A percentile compares a stretch with the other conserved stretches of the same genome.
These are phyloP conservation scores for Conger conger DNA, from an alignment of 2,113 vertebrate species.

Conservation along the genomic window DNA sequence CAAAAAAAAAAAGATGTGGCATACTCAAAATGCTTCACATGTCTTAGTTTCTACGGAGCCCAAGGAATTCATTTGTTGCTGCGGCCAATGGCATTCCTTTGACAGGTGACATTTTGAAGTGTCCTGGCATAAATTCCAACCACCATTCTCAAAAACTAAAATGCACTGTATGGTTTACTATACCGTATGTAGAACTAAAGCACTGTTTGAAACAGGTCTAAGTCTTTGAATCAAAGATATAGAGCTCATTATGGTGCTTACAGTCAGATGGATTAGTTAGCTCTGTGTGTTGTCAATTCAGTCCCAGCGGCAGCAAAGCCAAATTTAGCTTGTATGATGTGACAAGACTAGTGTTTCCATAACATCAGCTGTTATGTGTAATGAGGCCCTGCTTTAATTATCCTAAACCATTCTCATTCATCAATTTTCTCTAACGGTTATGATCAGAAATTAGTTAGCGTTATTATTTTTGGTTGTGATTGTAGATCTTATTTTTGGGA, in stretches of 20 bases:
- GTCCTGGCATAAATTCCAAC: not conserved
- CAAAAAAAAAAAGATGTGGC: constrained; percentile 36
- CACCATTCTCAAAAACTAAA: not conserved
- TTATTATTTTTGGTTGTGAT: not conserved
- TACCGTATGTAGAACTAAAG: not conserved
- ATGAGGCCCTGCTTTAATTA: not conserved
- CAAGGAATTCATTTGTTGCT: constrained; percentile 42
- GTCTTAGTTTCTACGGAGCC: constrained; percentile 33
- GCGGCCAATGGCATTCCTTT: constrained; percentile 23
- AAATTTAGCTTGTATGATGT: constrained; percentile 4
- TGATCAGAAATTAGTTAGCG: not conserved
- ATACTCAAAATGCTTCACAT: constrained; percentile 40
- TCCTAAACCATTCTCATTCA: not conserved
- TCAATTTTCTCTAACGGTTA: not conserved
- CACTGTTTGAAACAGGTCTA: not conserved
- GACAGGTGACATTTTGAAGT: not conserved
- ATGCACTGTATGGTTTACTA: not conserved
- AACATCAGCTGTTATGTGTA: not conserved
- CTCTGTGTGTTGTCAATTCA: not conserved
- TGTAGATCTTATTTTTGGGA: not conserved
- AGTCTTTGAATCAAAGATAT: not conserved
- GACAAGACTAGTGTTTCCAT: constrained; percentile 6
- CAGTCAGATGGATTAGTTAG: constrained; percentile 3
- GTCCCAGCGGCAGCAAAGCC: not conserved
- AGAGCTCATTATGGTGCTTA: constrained; percentile 5